Conservation (phyloP, 2,113 vertebrate genomes). For the Oryzias woworae region DNA sequence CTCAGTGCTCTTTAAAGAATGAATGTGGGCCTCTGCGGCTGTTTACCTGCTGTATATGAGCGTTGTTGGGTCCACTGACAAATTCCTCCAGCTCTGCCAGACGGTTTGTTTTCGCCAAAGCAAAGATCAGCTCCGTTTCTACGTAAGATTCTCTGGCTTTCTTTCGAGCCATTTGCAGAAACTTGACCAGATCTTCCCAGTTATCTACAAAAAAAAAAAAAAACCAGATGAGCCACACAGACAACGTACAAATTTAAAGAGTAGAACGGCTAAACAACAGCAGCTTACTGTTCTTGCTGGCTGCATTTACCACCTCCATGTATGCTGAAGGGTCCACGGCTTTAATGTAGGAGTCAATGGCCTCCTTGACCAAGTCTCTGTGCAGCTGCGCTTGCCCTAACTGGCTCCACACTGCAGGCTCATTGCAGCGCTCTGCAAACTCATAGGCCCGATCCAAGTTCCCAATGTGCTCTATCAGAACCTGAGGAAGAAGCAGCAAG, state of each 20-base stretch:
- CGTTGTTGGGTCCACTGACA: constrained; percentile 90
- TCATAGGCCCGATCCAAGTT: constrained; percentile 90
- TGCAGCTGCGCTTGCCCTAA: constrained; percentile 87
- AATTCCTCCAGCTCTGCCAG: constrained; percentile 91
- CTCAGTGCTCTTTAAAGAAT: background rate
- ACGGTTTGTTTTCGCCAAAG: constrained; percentile 89
- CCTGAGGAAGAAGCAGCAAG: constrained; percentile 63
- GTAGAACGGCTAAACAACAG: constrained; percentile 22
- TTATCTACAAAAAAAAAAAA: constrained; percentile 78
- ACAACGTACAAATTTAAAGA: background rate
- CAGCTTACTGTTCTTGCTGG: constrained; percentile 84
- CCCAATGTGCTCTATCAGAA: constrained; percentile 89
- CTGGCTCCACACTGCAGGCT: constrained; percentile 90
- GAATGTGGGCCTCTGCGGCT: background rate
- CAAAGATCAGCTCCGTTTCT: constrained; percentile 92
- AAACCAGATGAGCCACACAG: background rate
- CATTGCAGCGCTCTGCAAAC: constrained; percentile 88
- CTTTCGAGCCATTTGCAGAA: constrained; percentile 92
- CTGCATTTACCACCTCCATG: constrained; percentile 88
- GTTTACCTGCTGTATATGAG: constrained; percentile 90
- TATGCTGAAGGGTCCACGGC: constrained; percentile 87
- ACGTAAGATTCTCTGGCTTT: constrained; percentile 87
- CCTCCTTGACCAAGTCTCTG: constrained; percentile 89
- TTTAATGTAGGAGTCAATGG: constrained; percentile 90
- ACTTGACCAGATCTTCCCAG: constrained; percentile 94